Evolutionary conservation across 2,797 vertebrate species (phyloP).

Genomic region (Tenualosa thibaudeaui): DNA sequence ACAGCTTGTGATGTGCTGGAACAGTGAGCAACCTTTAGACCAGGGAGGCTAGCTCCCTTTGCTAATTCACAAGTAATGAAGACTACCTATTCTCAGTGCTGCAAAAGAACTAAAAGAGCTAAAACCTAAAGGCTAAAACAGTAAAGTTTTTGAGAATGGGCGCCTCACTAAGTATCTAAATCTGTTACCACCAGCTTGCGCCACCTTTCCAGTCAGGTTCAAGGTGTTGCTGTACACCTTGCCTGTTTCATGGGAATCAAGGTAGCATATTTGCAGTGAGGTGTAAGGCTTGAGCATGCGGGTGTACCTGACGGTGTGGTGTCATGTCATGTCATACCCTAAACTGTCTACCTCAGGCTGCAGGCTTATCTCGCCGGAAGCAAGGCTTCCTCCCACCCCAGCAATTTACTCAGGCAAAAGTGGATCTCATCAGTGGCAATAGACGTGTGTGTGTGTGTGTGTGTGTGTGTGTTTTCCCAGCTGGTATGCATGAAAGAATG

Average conservation of each 20-base stretch:
- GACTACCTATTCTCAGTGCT: neutral
- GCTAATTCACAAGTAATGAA: neutral
- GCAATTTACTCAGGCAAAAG: constrained; percentile 32
- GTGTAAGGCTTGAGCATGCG: constrained; percentile 67
- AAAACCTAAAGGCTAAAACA: too few relatives aligned
- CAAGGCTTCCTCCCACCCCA: constrained; percentile 36
- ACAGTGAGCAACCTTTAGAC: neutral
- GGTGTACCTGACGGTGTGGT: constrained; percentile 52
- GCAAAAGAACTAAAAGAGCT: too few relatives aligned
- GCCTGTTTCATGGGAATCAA: neutral
- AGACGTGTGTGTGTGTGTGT: constrained; percentile 16
- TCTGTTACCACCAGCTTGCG: neutral
- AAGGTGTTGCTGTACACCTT: neutral
- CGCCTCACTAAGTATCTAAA: neutral
- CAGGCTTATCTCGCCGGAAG: constrained; percentile 50
- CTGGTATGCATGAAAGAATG: constrained; percentile 16
- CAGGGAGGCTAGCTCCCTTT: neutral
- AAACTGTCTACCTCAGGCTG: constrained; percentile 38
- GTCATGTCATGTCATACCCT: constrained; percentile 39
- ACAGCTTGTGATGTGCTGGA: neutral
- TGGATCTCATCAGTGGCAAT: constrained; percentile 31
- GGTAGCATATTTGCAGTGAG: constrained; percentile 56
- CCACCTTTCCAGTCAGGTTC: neutral
- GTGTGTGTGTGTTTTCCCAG: constrained; percentile 15
- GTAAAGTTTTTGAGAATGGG: neutral